Evolutionary conservation across 2,888 invertebrate species (phyloP).

Genomic region (Drosophila siamana): DNA sequence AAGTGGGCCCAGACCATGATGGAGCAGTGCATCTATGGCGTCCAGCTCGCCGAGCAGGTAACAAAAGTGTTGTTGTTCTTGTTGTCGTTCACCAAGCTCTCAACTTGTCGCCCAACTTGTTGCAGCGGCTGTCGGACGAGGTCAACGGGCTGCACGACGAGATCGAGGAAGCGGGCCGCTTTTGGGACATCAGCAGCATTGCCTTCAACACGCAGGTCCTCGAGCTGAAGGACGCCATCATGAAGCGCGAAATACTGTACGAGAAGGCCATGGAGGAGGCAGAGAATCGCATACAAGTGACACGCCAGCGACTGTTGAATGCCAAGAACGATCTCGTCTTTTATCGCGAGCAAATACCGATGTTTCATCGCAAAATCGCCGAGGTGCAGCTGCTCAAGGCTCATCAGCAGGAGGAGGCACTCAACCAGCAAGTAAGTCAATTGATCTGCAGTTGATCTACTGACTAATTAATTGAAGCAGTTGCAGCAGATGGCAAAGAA

Average conservation of each 20-base stretch:
- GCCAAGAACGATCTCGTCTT: constrained; percentile 49
- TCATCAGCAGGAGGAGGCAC: background rate
- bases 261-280: constrained; percentile 32
- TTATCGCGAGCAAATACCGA: constrained; percentile 27
- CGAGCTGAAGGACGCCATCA: constrained; percentile 23
- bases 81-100: too few relatives aligned
- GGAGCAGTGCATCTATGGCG: constrained; percentile 30
- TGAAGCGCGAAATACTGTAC: constrained; percentile 21
- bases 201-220: constrained; percentile 26
- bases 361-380: constrained; percentile 42
- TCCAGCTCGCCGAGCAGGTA: constrained; percentile 24
- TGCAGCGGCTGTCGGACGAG: background rate
- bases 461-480: too few relatives aligned
- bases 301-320: constrained; percentile 27
- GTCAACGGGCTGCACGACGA: background rate
- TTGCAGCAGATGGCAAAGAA: background rate
- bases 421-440: background rate
- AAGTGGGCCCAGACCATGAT: constrained; percentile 33
- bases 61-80: too few relatives aligned
- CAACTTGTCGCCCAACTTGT: too few relatives aligned
- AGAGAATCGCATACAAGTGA: constrained; percentile 20
- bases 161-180: background rate
- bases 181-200: constrained; percentile 5
- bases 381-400: constrained; percentile 17
- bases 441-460: too few relatives aligned